Percentiles rank a stretch among this genome's conserved stretches.
phyloP scores from a whole-genome alignment of 2,888 invertebrate species.

The Pyrgus malvae region DNA sequence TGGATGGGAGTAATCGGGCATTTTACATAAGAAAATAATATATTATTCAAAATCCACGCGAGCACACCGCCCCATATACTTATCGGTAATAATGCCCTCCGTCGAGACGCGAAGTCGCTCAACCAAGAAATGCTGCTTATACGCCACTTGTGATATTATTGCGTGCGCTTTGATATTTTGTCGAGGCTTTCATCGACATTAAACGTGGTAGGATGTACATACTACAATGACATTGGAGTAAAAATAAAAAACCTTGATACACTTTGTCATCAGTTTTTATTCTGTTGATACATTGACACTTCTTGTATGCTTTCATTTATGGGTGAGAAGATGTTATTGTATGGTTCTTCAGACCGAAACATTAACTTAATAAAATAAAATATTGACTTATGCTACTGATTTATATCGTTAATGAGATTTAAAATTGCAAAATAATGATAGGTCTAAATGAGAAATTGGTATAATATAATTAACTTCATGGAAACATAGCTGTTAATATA shows the following conservation, averaged over 20 bases:
- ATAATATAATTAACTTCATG: too few relatives aligned
- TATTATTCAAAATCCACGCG: slow-evolving; percentile 80
- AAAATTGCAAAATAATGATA: too few relatives aligned
- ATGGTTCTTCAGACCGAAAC: too few relatives aligned
- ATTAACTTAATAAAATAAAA: too few relatives aligned
- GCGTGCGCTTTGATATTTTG: slow-evolving; percentile 25
- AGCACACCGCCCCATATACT: slow-evolving; percentile 70
- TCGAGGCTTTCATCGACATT: slow-evolving; percentile 16
- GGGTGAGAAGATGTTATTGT: too few relatives aligned
- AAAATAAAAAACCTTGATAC: not conserved
- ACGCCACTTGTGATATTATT: slow-evolving; percentile 23
- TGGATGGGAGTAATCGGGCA: slow-evolving; percentile 77
- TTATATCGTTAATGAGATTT: slow-evolving; percentile 11
- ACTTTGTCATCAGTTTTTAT: not conserved
- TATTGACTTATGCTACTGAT: too few relatives aligned
- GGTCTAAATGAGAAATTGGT: too few relatives aligned
- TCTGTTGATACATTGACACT: not conserved
- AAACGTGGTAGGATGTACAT: slow-evolving; percentile 1
- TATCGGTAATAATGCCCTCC: slow-evolving; percentile 75
- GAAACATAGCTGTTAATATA: too few relatives aligned
- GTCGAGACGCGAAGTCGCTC: slow-evolving; percentile 32
- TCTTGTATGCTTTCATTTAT: not conserved
- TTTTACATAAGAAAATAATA: slow-evolving; percentile 82
- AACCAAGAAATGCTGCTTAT: slow-evolving; percentile 32
- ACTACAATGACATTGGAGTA: slow-evolving; percentile 9